Conservation (phyloP, 2,888 invertebrate species). For the Cheilosia vernalis region DNA sequence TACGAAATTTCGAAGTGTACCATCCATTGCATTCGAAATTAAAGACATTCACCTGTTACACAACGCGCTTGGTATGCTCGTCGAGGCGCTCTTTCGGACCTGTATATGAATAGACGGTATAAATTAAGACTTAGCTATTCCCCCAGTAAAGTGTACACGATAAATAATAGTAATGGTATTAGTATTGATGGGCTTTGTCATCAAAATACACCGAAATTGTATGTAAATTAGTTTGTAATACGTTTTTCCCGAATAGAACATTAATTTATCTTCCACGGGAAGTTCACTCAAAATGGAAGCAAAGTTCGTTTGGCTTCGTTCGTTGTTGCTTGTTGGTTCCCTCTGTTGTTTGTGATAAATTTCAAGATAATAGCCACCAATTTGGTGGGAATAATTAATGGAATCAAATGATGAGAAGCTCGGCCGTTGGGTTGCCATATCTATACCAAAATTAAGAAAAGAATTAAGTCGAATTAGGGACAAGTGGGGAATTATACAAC, state of each 20-base stretch:
- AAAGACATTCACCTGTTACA: conserved; percentile 16
- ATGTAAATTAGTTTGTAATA: conserved; percentile 58
- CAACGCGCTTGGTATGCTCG: conserved; percentile 52
- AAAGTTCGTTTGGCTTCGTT: not conserved
- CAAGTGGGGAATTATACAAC: not conserved
- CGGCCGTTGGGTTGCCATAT: not conserved
- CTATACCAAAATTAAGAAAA: not conserved
- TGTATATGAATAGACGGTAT: conserved; percentile 23
- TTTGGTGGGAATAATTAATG: conserved; percentile 61
- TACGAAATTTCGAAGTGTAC: conserved; percentile 23
- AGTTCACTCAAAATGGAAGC: conserved; percentile 46
- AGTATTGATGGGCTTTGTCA: conserved; percentile 34
- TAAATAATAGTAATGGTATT: conserved; percentile 46
- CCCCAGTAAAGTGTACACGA: conserved; percentile 38
- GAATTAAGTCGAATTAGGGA: not conserved
- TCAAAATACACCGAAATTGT: conserved; percentile 59
- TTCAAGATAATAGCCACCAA: conserved; percentile 50
- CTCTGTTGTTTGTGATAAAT: conserved; percentile 64
- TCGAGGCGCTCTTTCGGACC: conserved; percentile 9
- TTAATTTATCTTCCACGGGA: conserved; percentile 30
- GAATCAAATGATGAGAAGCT: not conserved
- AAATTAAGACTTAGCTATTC: conserved; percentile 63
- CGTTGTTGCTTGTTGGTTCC: not conserved
- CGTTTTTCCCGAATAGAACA: conserved; percentile 29
- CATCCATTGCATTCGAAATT: conserved; percentile 39